Percentiles rank a stretch among this genome's conserved stretches.
Conservation (phyloP, 2,888 invertebrate species). For the Molanna angustata region DNA sequence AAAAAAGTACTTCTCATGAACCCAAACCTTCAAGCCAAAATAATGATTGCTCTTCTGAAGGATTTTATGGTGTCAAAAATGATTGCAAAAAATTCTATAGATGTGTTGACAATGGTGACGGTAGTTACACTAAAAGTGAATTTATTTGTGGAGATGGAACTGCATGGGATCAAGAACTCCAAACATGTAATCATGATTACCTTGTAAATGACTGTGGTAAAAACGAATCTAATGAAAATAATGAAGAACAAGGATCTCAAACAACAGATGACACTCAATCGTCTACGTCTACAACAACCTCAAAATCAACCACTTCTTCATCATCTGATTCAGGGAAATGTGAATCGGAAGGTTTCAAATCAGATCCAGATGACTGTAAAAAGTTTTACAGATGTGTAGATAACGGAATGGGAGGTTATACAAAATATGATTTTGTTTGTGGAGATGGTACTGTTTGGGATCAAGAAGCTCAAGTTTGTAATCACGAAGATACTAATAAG, state of each 20-base stretch:
- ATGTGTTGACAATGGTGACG: conserved; percentile 64
- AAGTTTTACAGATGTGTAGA: conserved; percentile 76
- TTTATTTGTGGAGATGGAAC: conserved; percentile 71
- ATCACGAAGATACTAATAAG: conserved; percentile 44
- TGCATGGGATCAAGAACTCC: conserved; percentile 56
- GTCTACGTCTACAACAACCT: too few relatives aligned
- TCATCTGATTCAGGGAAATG: conserved; percentile 25
- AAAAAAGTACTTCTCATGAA: neutral
- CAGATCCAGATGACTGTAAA: conserved; percentile 64
- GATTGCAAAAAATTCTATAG: conserved; percentile 76
- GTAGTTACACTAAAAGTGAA: conserved; percentile 62
- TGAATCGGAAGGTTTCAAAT: conserved; percentile 58
- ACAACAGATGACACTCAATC: too few relatives aligned
- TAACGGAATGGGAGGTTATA: conserved; percentile 57
- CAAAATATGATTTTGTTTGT: conserved; percentile 69
- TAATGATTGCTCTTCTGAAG: conserved; percentile 38
- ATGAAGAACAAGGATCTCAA: neutral
- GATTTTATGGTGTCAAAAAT: conserved; percentile 65
- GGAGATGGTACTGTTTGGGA: conserved; percentile 68
- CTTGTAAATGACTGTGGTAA: conserved; percentile 37
- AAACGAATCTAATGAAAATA: neutral
- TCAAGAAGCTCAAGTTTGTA: conserved; percentile 44
- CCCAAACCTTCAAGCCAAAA: neutral
- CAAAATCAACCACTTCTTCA: conserved; percentile 17
- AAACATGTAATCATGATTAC: conserved; percentile 47